A percentile compares a stretch with the other conserved stretches of the same genome.
Conservation (phyloP, 2,888 invertebrate genomes). For the Chaitophorus viminalis region DNA sequence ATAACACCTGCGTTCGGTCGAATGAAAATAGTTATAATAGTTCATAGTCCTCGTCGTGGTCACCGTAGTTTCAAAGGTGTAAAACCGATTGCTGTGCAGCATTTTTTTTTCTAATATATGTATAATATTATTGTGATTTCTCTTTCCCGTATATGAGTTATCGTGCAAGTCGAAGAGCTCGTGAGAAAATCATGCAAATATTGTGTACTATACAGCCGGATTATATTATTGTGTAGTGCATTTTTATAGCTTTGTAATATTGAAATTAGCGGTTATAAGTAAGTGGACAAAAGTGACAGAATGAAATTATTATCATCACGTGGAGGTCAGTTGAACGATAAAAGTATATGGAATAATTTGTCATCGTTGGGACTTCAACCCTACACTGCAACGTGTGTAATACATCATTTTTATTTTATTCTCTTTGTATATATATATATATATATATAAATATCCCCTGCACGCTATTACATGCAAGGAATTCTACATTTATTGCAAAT, state of each 20-base stretch:
- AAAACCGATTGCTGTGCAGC: background rate
- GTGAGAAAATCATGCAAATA: background rate
- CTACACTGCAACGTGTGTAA: background rate
- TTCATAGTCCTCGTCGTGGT: too few species aligned
- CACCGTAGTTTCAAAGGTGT: background rate
- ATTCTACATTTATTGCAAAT: background rate
- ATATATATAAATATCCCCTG: too few species aligned
- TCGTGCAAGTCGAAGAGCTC: background rate
- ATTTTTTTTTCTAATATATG: background rate
- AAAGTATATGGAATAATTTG: conserved; percentile 1
- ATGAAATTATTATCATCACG: conserved; percentile 5
- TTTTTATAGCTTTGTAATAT: background rate
- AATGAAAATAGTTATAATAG: too few species aligned
- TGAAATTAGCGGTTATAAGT: background rate
- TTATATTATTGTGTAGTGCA: background rate
- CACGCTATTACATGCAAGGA: background rate
- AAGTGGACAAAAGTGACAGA: background rate
- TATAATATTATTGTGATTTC: background rate
- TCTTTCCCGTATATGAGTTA: background rate
- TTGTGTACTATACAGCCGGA: background rate
- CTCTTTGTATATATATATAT: background rate
- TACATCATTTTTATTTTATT: conserved; percentile 7
- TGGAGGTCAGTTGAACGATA: conserved; percentile 22
- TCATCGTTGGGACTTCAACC: conserved; percentile 15
- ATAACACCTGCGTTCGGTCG: background rate